Evolutionary conservation across 2,888 invertebrate species (phyloP).

Genomic region (Tetropium fuscum): DNA sequence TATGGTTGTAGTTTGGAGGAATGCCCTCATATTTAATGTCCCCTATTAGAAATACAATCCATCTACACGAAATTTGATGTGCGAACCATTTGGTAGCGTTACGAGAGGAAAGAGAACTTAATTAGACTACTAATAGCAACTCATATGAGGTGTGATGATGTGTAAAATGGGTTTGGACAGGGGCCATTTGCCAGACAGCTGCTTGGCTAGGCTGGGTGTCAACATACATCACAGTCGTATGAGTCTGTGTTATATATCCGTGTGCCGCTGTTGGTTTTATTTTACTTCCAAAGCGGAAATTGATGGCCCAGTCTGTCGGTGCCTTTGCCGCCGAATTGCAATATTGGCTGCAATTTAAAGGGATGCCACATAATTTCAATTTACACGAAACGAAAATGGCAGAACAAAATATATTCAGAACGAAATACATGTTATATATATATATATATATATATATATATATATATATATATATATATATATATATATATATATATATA

Average conservation of each 20-base stretch:
- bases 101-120: conserved; percentile 18
- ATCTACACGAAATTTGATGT: background rate
- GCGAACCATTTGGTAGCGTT: conserved; percentile 14
- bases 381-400: too few species aligned
- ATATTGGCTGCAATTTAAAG: conserved; percentile 8
- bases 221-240: conserved; percentile 16
- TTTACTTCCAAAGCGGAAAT: conserved; percentile 15
- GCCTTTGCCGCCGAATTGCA: background rate
- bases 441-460: too few species aligned
- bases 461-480: too few species aligned
- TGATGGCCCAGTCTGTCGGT: background rate
- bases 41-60: background rate
- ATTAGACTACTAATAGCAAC: conserved; percentile 31
- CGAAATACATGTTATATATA: too few species aligned
- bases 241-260: conserved; percentile 7
- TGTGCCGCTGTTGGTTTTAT: conserved; percentile 5
- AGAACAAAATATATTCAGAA: too few species aligned
- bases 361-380: too few species aligned
- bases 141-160: conserved; percentile 57
- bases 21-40: too few species aligned
- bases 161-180: conserved; percentile 62
- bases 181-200: conserved; percentile 61
- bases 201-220: conserved; percentile 40
- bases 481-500: too few species aligned
- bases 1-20: too few species aligned